Conservation (phyloP, 2,113 vertebrate genomes). For the Anguilla rostrata region DNA sequence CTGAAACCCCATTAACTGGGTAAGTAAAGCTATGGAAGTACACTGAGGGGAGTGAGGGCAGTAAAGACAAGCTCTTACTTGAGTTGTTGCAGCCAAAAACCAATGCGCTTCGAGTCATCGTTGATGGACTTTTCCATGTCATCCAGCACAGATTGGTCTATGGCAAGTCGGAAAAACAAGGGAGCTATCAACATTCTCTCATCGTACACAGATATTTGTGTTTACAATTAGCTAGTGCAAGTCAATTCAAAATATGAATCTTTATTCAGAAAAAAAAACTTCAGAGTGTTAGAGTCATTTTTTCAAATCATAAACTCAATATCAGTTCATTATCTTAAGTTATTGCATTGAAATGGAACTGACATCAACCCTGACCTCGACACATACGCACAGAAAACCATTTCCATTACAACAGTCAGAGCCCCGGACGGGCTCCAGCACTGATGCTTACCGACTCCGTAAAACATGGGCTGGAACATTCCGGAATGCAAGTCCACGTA, state of each 20-base stretch:
- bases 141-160: slow-evolving; percentile 89
- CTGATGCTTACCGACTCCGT: slow-evolving; percentile 86
- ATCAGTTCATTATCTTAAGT: no score
- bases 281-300: no score
- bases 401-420: neutral
- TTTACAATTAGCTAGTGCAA: neutral
- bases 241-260: no score
- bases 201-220: neutral
- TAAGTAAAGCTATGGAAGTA: no score
- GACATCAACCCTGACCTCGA: no score
- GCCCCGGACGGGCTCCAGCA: neutral
- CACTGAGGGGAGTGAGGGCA: no score
- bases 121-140: slow-evolving; percentile 95
- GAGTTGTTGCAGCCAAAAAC: slow-evolving; percentile 91
- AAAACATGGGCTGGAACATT: slow-evolving; percentile 96
- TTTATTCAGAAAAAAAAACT: no score
- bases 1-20: no score
- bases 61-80: slow-evolving; percentile 73
- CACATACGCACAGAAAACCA: neutral
- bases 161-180: slow-evolving; percentile 25
- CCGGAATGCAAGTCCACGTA: slow-evolving; percentile 98
- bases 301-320: no score
- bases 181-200: neutral
- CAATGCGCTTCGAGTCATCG: slow-evolving; percentile 93
- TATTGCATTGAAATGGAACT: no score